Base-by-base conservation (phyloP, 2,113 vertebrate genomes). In the Gymnobelideus leadbeateri region DNA sequence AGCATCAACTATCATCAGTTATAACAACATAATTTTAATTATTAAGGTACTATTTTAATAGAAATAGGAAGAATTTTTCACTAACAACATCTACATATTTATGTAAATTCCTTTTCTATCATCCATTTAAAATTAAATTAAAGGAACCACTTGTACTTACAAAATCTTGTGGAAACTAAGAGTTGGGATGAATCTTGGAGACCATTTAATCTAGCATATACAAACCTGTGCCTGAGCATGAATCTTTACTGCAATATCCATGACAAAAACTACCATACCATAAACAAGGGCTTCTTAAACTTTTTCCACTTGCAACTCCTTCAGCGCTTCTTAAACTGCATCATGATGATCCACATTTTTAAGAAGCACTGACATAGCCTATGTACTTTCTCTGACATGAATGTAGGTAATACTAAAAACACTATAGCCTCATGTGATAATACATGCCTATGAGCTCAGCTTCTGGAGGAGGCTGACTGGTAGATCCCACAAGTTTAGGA, bases 61-160 rank as follows among this genome's bases (percentile, higher is more conserved):
- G 53, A 97, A 96, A 92, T 91, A 77, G 21, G 91, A 23, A 96
- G 89, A 46, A 47, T 95, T 94, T 94, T 96, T 93, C 46, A 94
- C 46, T 53, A 94, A 2, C 96, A 96, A 26, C 31, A 91, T 95
- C 95, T 96, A 68, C 91, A 19, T 61, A 21, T 52, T 53, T 91
- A 51, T n/a, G 47, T 95, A 96, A 95, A 95, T 92, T 91, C 95
- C 7, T 93, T 47, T 61, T 95, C 8, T 53, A 68, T 93, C 24
- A 52, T 9, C 46, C 61, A 77, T 93, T 96, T 91, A 95, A 95
- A 96, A 84, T 0, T 84, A 47, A 43, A 8, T 90, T 96, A 68
- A 68, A 31, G 9, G 28, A 96, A 96, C 19, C 5, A 37, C 1
- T 51, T 49, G 1, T 1, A 5, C 1, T 84, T 84, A 21, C 1